These are phyloP conservation scores for Catalaphyllia jardinei DNA, from an alignment of 64 coral and sea anemone species.

Conservation along the genomic window DNA sequence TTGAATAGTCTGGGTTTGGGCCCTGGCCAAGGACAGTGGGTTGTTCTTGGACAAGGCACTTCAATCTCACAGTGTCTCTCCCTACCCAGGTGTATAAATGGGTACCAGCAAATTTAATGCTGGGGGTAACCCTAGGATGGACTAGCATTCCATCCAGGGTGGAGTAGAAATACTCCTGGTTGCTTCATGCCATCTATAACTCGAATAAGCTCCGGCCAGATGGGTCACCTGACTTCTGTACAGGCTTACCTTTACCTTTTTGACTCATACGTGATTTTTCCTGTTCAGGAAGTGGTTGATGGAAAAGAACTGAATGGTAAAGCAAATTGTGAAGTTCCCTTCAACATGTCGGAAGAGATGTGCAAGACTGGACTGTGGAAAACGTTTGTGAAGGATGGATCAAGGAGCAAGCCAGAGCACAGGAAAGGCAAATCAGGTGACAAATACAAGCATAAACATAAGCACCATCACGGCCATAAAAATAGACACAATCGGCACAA, in stretches of 20 bases:
- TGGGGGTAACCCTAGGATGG: too few species aligned
- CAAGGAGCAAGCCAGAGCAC: constrained; percentile 32
- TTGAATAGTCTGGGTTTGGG: too few species aligned
- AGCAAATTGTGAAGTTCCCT: constrained; percentile 58
- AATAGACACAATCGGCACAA: constrained; percentile 16
- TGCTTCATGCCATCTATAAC: neutral
- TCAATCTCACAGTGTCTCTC: too few species aligned
- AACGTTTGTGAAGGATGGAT: constrained; percentile 76
- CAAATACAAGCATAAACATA: constrained; percentile 72
- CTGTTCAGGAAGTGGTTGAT: neutral
- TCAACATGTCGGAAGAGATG: constrained; percentile 91
- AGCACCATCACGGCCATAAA: constrained; percentile 48
- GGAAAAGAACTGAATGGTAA: constrained; percentile 27
- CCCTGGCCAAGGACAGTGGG: too few species aligned
- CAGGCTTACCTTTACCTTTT: neutral
- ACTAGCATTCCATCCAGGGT: neutral
- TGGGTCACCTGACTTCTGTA: neutral
- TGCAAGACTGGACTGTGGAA: constrained; percentile 87
- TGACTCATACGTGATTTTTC: neutral
- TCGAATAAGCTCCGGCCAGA: too few species aligned
- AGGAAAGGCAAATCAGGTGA: constrained; percentile 59
- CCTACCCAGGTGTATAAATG: too few species aligned
- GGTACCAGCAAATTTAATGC: too few species aligned
- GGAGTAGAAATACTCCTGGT: neutral
- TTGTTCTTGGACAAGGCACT: too few species aligned